Percentiles rank a stretch among this genome's conserved stretches.
These are phyloP conservation scores for Schizothorax lantsangensis DNA, from an alignment of 2,797 vertebrate species.

Conservation along the genomic window DNA sequence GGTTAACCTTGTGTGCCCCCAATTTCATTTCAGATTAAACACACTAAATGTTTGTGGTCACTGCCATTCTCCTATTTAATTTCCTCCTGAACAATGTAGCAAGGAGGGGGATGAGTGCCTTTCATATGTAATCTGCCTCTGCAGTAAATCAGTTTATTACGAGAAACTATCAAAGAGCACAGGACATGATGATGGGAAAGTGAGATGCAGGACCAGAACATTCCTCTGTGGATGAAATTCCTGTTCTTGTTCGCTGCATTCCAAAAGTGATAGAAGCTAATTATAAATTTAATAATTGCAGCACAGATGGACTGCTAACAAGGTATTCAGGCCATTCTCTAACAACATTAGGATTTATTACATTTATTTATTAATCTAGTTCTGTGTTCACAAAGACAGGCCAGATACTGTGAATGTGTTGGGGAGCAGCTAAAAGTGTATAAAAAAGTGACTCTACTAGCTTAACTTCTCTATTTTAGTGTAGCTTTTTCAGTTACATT, in stretches of 20 bases:
- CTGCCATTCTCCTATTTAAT: slow-evolving; percentile 47
- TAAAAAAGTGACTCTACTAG: not conserved
- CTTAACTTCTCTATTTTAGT: not conserved
- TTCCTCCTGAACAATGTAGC: slow-evolving; percentile 39
- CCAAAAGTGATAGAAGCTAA: not conserved
- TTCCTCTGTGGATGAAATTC: slow-evolving; percentile 14
- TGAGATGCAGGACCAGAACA: slow-evolving; percentile 24
- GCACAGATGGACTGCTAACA: slow-evolving; percentile 17
- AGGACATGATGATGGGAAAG: slow-evolving; percentile 24
- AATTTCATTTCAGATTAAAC: slow-evolving; percentile 60
- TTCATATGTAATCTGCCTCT: slow-evolving; percentile 41
- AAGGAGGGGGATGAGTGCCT: slow-evolving; percentile 20
- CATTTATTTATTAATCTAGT: not conserved
- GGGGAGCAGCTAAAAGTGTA: not conserved
- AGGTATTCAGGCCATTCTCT: slow-evolving; percentile 10
- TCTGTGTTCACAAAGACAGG: not conserved
- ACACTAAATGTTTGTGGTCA: slow-evolving; percentile 41
- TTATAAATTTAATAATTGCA: slow-evolving; percentile 7
- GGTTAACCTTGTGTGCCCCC: slow-evolving; percentile 58
- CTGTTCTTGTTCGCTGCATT: not conserved
- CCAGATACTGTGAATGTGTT: not conserved
- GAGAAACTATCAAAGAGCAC: slow-evolving; percentile 19
- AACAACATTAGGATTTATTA: slow-evolving; percentile 8
- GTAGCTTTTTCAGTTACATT: not conserved
- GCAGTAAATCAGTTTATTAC: slow-evolving; percentile 43